phyloP scores from a whole-genome alignment of 2,888 invertebrate species.

The Nycteola revayana region DNA sequence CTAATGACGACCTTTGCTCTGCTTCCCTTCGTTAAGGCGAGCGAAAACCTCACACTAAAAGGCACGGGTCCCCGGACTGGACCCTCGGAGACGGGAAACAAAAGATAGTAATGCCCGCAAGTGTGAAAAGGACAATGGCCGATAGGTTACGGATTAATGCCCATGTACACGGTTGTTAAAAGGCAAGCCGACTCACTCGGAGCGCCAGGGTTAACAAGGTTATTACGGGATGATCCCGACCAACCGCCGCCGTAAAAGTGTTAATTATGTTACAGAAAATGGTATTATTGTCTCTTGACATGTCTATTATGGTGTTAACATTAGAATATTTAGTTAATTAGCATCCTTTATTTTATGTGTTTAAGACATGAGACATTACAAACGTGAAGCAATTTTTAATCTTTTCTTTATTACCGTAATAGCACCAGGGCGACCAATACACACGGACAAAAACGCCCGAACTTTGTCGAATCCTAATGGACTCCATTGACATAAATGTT shows the following conservation, averaged over 20 bases:
- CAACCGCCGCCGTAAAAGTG: conserved; percentile 79
- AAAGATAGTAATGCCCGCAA: conserved; percentile 44
- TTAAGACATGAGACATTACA: too few species aligned
- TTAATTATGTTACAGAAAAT: conserved; percentile 76
- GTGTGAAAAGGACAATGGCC: conserved; percentile 71
- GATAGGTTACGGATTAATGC: conserved; percentile 80
- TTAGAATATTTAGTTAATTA: conserved; percentile 16
- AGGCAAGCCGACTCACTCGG: conserved; percentile 75
- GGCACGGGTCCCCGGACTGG: conserved; percentile 72
- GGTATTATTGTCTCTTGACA: conserved; percentile 59
- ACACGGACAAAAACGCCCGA: conserved; percentile 53
- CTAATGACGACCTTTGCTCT: conserved; percentile 83
- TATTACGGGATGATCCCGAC: conserved; percentile 80
- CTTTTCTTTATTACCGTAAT: conserved; percentile 35
- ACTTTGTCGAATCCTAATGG: conserved; percentile 70
- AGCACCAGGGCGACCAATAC: conserved; percentile 42
- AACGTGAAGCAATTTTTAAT: conserved; percentile 10
- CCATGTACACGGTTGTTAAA: conserved; percentile 80
- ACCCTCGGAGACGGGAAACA: conserved; percentile 71
- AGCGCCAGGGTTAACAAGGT: conserved; percentile 81
- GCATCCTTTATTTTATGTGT: too few species aligned
- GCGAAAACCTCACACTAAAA: conserved; percentile 82
- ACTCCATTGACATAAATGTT: conserved; percentile 78
- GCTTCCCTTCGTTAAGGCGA: conserved; percentile 83
- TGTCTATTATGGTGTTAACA: conserved; percentile 41